Evolutionary conservation across 92 coral and sea anemone genomes (phyloP).

Genomic region (Heteractis magnifica): DNA sequence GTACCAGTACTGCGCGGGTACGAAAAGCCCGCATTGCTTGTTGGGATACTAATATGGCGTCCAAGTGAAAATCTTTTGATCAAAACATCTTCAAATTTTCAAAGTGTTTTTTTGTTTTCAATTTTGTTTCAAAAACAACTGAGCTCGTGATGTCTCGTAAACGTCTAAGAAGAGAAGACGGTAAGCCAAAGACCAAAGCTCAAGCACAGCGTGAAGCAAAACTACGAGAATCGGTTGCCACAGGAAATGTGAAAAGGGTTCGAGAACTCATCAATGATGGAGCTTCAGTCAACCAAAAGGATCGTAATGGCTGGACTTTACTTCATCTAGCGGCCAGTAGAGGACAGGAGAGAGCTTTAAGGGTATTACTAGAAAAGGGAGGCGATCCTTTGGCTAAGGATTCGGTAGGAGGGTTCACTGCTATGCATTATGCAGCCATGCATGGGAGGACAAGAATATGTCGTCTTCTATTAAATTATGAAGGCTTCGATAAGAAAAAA

Average conservation of each 20-base stretch:
- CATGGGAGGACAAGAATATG: conserved; percentile 88
- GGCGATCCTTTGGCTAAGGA: conserved; percentile 85
- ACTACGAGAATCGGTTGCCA: conserved; percentile 76
- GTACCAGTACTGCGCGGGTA: conserved; percentile 17
- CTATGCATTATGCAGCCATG: conserved; percentile 90
- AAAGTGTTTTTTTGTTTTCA: neutral
- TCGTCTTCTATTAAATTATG: conserved; percentile 71
- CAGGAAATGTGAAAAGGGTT: conserved; percentile 75
- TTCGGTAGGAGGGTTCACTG: conserved; percentile 84
- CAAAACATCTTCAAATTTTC: conserved; percentile 19
- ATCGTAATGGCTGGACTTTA: conserved; percentile 83
- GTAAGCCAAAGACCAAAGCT: conserved; percentile 32
- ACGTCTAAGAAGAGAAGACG: conserved; percentile 50
- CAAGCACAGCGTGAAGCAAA: conserved; percentile 52
- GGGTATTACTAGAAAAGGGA: conserved; percentile 80
- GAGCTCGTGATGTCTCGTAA: conserved; percentile 57
- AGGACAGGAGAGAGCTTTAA: conserved; percentile 78
- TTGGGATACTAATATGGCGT: conserved; percentile 43
- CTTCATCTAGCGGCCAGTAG: conserved; percentile 87
- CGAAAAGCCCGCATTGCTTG: conserved; percentile 22
- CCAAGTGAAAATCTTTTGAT: conserved; percentile 26
- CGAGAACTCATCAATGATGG: conserved; percentile 80
- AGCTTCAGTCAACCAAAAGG: conserved; percentile 79
- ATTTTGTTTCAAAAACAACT: neutral
- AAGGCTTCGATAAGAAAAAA: conserved; percentile 59